Evolutionary conservation across 2,888 invertebrate species (phyloP).

Genomic region (Falcaria lacertinaria): DNA sequence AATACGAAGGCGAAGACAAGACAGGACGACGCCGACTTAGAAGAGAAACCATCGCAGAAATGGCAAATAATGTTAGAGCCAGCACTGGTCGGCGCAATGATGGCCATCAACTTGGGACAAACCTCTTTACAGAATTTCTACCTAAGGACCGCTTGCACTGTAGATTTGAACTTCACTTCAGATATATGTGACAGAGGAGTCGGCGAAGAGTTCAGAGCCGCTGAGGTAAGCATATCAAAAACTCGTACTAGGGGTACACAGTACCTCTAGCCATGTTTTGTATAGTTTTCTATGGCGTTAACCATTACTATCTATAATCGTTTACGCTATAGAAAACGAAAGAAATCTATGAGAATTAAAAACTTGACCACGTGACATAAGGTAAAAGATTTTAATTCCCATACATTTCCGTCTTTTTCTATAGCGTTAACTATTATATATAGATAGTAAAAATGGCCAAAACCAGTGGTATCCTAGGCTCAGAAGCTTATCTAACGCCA

Average conservation of each 20-base stretch:
- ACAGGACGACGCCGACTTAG: conserved; percentile 12
- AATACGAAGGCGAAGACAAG: conserved; percentile 24
- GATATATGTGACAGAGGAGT: conserved; percentile 81
- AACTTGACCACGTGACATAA: too few species aligned
- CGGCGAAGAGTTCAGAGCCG: conserved; percentile 54
- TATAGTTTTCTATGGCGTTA: too few species aligned
- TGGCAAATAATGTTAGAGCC: conserved; percentile 83
- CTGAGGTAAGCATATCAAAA: conserved; percentile 42
- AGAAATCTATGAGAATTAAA: too few species aligned
- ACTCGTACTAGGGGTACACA: neutral
- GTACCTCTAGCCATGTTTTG: too few species aligned
- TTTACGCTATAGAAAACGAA: too few species aligned
- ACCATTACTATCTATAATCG: too few species aligned
- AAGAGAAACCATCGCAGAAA: conserved; percentile 30
- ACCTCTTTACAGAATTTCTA: conserved; percentile 87
- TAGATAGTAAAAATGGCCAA: too few species aligned
- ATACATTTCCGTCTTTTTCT: too few species aligned
- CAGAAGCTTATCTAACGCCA: too few species aligned
- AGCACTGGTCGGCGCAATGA: conserved; percentile 84
- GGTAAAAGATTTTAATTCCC: too few species aligned
- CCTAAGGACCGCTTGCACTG: conserved; percentile 86
- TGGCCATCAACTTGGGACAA: conserved; percentile 77
- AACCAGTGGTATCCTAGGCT: too few species aligned
- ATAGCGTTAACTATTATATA: too few species aligned
- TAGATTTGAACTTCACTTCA: conserved; percentile 81